These are phyloP conservation scores for Prolemur simus DNA, from an alignment of 2,113 vertebrate genomes.

Conservation along the genomic window DNA sequence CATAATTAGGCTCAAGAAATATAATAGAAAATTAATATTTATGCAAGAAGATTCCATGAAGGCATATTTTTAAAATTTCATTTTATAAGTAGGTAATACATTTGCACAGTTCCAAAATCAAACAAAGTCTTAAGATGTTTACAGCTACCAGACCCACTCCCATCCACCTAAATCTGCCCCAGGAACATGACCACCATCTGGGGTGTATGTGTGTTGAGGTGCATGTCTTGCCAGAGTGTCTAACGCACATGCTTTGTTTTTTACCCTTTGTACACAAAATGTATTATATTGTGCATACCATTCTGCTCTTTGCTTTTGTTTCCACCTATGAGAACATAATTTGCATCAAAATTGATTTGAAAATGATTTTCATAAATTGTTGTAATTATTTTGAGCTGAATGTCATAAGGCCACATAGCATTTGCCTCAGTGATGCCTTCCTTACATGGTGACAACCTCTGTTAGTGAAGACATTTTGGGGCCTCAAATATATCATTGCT, in stretches of 20 bases:
- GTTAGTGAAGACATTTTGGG: background rate
- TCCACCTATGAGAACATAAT: background rate
- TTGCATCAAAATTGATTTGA: background rate
- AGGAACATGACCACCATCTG: background rate
- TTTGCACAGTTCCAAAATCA: background rate
- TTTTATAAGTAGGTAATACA: background rate
- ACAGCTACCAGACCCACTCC: background rate
- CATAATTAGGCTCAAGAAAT: background rate
- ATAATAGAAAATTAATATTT: background rate
- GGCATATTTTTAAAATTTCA: background rate
- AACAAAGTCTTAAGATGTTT: background rate
- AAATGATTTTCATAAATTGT: background rate
- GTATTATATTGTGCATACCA: background rate
- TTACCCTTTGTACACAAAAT: background rate
- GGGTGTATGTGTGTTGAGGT: background rate
- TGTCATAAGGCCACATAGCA: background rate
- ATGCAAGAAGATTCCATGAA: background rate
- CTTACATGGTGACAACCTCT: background rate
- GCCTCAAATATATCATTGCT: background rate
- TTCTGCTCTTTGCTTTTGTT: slow-evolving; percentile 17
- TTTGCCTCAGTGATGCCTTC: background rate
- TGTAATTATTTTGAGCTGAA: background rate
- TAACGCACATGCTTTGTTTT: background rate
- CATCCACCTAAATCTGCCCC: background rate
- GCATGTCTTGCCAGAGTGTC: background rate